Base-by-base conservation (phyloP, 1,140 invertebrate species). In the Drosophila orosa region DNA sequence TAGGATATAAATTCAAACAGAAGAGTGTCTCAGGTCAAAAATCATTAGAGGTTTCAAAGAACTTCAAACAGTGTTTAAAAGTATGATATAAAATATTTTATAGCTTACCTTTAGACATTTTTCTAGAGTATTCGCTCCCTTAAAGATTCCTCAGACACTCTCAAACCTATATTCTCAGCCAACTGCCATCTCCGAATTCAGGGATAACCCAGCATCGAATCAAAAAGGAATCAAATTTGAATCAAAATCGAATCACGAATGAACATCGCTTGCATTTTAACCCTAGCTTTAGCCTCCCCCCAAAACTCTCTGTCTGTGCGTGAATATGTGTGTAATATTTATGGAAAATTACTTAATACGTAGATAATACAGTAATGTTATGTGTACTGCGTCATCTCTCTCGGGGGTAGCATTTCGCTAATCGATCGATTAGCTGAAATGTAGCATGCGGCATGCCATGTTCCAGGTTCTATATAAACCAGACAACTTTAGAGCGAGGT, bases 301-400 rank as follows among this genome's bases (percentile, higher is more conserved):
- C 29, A 10, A 50, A 57, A n/a, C n/a, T n/a, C n/a, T 22, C 40
- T 74, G 44, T 72, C 52, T 44, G 47, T 67, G 66, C 69, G 22
- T 52, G 31, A 57, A 54, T 54, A n/a, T 54, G 22, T 68, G 60
- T 80, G 76, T 80, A 56, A 68, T 86, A 86, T 85, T 86, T 85
- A 81, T 86, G 81, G 78, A 78, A 85, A 86, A 69, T 85, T 77
- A 80, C 63, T 74, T 78, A 84, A 85, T 84, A 65, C 44, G 39
- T 66, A 71, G 81, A 50, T 62, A 82, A 87, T 82, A 87, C 69
- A 87, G 56, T 77, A 71, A 60, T 48, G 42, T 47, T 71, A 29
- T 48, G 45, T 68, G 58, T 67, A 63, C 66, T 69, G 55, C 76
- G 80, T 77, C 76, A 84, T 50, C 45, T 31, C n/a, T 25, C 19